Base-by-base conservation (phyloP, 2,797 vertebrate species). In the Oceanodroma leucorhoa region DNA sequence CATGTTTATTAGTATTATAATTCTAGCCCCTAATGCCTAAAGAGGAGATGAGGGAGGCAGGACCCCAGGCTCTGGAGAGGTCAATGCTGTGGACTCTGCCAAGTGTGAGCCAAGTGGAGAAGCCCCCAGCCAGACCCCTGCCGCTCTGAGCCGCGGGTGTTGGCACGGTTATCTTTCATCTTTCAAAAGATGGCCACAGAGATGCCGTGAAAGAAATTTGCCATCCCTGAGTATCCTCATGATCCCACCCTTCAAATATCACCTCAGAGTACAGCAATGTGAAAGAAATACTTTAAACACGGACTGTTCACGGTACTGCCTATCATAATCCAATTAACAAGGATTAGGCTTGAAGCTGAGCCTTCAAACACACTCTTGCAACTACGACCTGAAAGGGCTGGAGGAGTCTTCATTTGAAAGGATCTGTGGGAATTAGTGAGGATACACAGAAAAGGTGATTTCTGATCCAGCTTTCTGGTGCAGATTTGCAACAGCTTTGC, bases 391-490 rank as follows among this genome's bases (percentile, higher is more conserved):
- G 93, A 55, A 83, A 83, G 69, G 36, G 87, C 75, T 75, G 76
- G 57, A 91, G 69, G 30, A 94, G 90, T 81, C 90, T 94, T 71
- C 38, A 2, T 80, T 91, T 95, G 93, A 94, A 85, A 85, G 94
- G 94, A 93, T 93, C 85, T 90, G 69, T 26, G 65, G 87, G 90
- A 94, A 95, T 94, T 91, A 95, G 57, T 17, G 62, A 70, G 83
- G 86, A 83, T 70, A 61, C 82, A 62, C 61, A 71, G 94, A 88
- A 94, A 94, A 93, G 87, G 94, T 93, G 94, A 91, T 71, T 96
- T 83, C 71, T 53, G 79, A 94, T 90, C 79, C 94, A 88, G 57
- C 93, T 69, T 88, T 86, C 90, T 66, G 72, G 72, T 53, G 76
- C 71, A 67, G 61, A 87, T 89, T 81, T 78, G 83, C 83, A 89